Conservation (phyloP, 2,888 invertebrate species). For the Dione juno region DNA sequence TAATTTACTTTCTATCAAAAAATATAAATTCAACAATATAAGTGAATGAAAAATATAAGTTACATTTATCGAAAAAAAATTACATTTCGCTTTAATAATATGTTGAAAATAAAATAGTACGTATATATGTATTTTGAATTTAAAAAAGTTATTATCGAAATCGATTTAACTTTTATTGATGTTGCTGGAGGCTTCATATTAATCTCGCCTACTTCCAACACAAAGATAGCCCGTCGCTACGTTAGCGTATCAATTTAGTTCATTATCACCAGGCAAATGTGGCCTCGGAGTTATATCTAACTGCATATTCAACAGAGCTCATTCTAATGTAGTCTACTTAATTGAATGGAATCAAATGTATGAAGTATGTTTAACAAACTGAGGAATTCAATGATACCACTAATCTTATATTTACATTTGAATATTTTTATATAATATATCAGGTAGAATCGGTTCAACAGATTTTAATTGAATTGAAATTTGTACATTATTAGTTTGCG, state of each 20-base stretch:
- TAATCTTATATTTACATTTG: not conserved
- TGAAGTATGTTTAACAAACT: not conserved
- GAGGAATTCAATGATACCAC: not conserved
- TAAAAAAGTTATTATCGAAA: conserved; percentile 11
- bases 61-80: not conserved
- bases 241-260: conserved; percentile 19
- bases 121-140: conserved; percentile 9
- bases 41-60: too few relatives aligned
- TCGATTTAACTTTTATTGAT: conserved; percentile 14
- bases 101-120: not conserved
- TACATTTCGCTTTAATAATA: not conserved
- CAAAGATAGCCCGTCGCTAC: conserved; percentile 15
- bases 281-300: not conserved
- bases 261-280: conserved; percentile 2
- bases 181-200: conserved; percentile 17
- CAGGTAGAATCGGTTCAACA: not conserved
- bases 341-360: conserved; percentile 11
- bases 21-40: too few relatives aligned
- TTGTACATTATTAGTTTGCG: not conserved
- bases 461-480: not conserved
- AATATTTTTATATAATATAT: not conserved
- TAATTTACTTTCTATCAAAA: too few relatives aligned
- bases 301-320: not conserved
- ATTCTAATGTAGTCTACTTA: not conserved
- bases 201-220: conserved; percentile 15